Base-by-base conservation (phyloP, 2,888 invertebrate genomes). In the Cephus spinipes region DNA sequence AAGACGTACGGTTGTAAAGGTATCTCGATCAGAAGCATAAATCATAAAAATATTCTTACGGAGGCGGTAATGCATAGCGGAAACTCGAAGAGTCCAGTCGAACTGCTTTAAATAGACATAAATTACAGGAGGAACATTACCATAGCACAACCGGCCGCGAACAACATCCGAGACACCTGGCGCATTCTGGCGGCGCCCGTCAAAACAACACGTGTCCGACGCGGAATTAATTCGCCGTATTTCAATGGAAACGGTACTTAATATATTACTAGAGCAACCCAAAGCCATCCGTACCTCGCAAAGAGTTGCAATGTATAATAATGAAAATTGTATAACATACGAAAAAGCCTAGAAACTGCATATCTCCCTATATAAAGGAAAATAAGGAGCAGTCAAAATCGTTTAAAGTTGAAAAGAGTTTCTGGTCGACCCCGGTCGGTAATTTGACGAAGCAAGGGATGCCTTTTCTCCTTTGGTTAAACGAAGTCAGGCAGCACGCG, bases 71-170 rank as follows among this genome's bases (percentile, higher is more conserved):
- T 55, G 9, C 23, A 23, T 55, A 23, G 9, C 55, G 23, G 23
- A 77, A 81, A 79, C 78, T 79, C 30, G 81, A 83, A 78, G 80
- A 76, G 71, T 31, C 32, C 84, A 81, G 82, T 79, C 81, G 77
- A 79, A 83, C 82, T 81, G 85, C 79, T 80, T 86, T 82, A 83
- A 84, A 87, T 88, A 83, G 85, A 82, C 85, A 88, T 88, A 86
- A 88, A 86, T 88, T 87, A 87, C 84, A 80, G 79, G 77, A 68
- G 55, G 73, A 77, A 73, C 82, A 88, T 87, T 87, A 85, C 83
- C 88, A 88, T 87, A 81, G 85, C 84, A 71, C 31, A 23, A 33
- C 12, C 12, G 71, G 12, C 71, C 71, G 71, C 12, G 71, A 35
- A 33, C 23, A 68, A 75, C 75, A 31, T 80, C 82, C 77, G 81